Evolutionary conservation across 2,888 invertebrate species (phyloP), one percentile per base, ranked within the genome.

Genomic region (Melolontha melolontha): DNA sequence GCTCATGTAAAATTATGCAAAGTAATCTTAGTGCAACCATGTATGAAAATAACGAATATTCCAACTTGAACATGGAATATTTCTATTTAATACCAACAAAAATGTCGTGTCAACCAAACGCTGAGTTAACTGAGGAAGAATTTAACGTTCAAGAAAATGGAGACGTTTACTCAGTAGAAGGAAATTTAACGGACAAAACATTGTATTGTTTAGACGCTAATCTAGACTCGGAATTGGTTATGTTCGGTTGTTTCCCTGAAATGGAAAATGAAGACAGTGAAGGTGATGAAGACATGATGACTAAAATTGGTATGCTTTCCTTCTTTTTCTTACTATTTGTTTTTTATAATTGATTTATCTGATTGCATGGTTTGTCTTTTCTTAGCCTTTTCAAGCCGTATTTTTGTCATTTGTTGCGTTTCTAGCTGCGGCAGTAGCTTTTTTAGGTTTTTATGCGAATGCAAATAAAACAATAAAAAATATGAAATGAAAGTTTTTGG

Each of bases 131-230:
- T 11, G 34, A 29, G 0, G 27, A 16, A 8, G 16, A 47, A 29
- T 27, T 6, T 12, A 27, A 59, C 10, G 22, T 59, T 12, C 47
- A 59, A 34, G 47, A 47, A 34, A 47, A 59, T 29, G 59, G 59
- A 29, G 10, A 59, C n/a, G 10, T 59, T 12, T 16, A 59, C 11
- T 14, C 59, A 29, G 8, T 14, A 8, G 10, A 29, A 6, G 59
- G 47, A 10, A 47, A 12, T 11, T 59, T 29, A 10, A 34, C 47
- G 11, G 34, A 59, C 11, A 44, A 11, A 34, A 17, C 44, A 34
- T 27, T 34, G 10, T 59, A 44, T 14, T 59, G 59, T 16, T 4
- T 59, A 1, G 59, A 59, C n/a, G 44, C 16, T 16, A 59, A 44
- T 14, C 14, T 47, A 14, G 34, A n/a, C 2, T 10, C 29, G 0